Percentiles rank a stretch among this genome's conserved stretches.
These are phyloP conservation scores for Leptinotarsa juncta DNA, from an alignment of 2,888 invertebrate species.

Conservation along the genomic window DNA sequence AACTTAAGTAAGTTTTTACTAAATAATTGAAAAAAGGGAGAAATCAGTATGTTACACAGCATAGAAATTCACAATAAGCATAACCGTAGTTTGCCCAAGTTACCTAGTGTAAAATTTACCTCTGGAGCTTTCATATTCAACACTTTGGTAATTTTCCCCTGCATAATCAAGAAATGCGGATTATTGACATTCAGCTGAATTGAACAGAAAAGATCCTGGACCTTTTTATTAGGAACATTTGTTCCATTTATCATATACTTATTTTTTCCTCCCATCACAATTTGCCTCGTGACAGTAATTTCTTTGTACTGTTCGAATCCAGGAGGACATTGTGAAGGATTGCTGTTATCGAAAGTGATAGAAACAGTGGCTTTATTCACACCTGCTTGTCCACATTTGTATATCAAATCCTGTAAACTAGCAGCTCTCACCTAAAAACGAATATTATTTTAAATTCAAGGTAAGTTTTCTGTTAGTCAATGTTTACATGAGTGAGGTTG, in stretches of 20 bases:
- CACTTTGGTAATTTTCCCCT: slow-evolving; percentile 98
- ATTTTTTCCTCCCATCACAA: slow-evolving; percentile 88
- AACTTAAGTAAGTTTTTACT: too few relatives aligned
- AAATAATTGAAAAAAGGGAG: too few relatives aligned
- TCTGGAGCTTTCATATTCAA: slow-evolving; percentile 98
- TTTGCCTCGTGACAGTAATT: slow-evolving; percentile 92
- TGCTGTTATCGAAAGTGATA: slow-evolving; percentile 93
- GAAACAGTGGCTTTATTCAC: slow-evolving; percentile 96
- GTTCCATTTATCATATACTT: slow-evolving; percentile 95
- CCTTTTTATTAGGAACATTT: slow-evolving; percentile 88
- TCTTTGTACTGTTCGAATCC: slow-evolving; percentile 93
- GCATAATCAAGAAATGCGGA: slow-evolving; percentile 99
- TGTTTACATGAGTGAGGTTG: slow-evolving; percentile 87
- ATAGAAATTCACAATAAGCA: too few relatives aligned
- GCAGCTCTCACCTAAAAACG: slow-evolving; percentile 84
- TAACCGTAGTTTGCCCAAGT: too few relatives aligned
- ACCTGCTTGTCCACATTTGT: slow-evolving; percentile 96
- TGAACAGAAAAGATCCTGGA: slow-evolving; percentile 95
- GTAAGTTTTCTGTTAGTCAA: background rate
- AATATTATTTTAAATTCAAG: slow-evolving; percentile 3
- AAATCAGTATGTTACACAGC: too few relatives aligned
- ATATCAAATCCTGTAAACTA: slow-evolving; percentile 94
- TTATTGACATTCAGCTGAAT: slow-evolving; percentile 98
- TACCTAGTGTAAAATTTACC: slow-evolving; percentile 67
- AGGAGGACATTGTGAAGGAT: slow-evolving; percentile 83